Evolutionary conservation across 2,797 vertebrate species (phyloP), one percentile per base, ranked within the genome.

Genomic region (Babyrousa celebensis): DNA sequence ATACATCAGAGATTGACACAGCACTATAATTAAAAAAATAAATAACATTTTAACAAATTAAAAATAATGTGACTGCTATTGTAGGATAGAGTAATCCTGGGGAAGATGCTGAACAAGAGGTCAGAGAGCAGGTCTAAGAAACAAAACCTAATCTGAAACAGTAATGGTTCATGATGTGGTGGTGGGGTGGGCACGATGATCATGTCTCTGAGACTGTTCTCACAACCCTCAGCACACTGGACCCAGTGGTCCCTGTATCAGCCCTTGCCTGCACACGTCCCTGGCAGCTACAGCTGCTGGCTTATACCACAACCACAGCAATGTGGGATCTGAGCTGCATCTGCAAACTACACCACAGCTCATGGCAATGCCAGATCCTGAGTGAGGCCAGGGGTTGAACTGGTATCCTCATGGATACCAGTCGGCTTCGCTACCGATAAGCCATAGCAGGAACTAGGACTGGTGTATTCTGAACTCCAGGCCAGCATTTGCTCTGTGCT

Each of bases 221-320:
- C 27, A 29, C 85, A 82, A 68, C 29, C 56, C 21, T 90, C 15
- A 2, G 12, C 21, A 36, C 25, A 7, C 27, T 87, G 5, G 5
- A 29, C 6, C 17, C 32, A 3, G 0, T 15, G 14, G 32, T 32
- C 75, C 75, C 27, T 0, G 1, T 7, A 15, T 48, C 60, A 29
- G 29, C 0, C 36, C 14, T 25, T 0, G 0, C 62, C 56, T 82
- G 75, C 6, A 40, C 32, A 52, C 68, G 20, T 79, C 29, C 52
- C 10, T 0, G 16, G 32, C 20, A 89, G 23, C 43, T 48, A 48
- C 43, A 48, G 43, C 6, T 48, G 43, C 43, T 48, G 43, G 43
- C 9, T 10, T 48, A 48, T 6, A 10, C 43, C 43, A 48, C 43
- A 48, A 10, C 43, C 43, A 48, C 43, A 48, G 43, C 43, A 48